These are phyloP conservation scores for Tuberolachnus salignus DNA, from an alignment of 2,888 invertebrate species.

Conservation along the genomic window DNA sequence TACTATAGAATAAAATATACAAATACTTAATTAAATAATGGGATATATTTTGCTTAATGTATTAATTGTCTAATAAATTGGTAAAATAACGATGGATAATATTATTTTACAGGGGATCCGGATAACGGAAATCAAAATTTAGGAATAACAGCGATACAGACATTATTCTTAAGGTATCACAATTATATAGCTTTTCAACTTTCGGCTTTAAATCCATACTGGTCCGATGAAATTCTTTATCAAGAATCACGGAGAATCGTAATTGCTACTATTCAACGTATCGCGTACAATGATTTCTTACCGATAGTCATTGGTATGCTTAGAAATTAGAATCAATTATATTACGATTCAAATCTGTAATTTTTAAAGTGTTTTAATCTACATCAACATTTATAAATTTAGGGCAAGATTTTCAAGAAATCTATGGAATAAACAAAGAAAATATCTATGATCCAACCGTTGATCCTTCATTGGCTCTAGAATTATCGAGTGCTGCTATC, in stretches of 20 bases:
- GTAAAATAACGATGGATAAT: too few relatives aligned
- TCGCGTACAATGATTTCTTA: constrained; percentile 79
- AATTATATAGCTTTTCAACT: constrained; percentile 74
- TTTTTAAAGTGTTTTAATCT: not conserved
- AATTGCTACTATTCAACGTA: constrained; percentile 77
- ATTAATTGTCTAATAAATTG: not conserved
- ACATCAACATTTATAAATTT: not conserved
- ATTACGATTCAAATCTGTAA: too few relatives aligned
- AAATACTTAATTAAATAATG: not conserved
- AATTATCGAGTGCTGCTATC: constrained; percentile 88
- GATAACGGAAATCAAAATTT: constrained; percentile 77
- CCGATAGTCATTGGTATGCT: constrained; percentile 73
- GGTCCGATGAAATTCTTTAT: constrained; percentile 75
- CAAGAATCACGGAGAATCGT: constrained; percentile 75
- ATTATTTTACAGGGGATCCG: constrained; percentile 69
- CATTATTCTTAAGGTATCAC: constrained; percentile 77
- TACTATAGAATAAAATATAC: not conserved
- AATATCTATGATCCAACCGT: constrained; percentile 81
- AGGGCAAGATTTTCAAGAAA: constrained; percentile 32
- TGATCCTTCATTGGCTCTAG: constrained; percentile 86
- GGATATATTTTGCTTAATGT: not conserved
- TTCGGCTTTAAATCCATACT: constrained; percentile 71
- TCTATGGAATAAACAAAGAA: constrained; percentile 67
- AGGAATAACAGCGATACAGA: constrained; percentile 74
- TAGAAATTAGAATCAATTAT: not conserved